Conservation (phyloP, 2,888 invertebrate species). For the Imbricaverruca yamaguchii region DNA sequence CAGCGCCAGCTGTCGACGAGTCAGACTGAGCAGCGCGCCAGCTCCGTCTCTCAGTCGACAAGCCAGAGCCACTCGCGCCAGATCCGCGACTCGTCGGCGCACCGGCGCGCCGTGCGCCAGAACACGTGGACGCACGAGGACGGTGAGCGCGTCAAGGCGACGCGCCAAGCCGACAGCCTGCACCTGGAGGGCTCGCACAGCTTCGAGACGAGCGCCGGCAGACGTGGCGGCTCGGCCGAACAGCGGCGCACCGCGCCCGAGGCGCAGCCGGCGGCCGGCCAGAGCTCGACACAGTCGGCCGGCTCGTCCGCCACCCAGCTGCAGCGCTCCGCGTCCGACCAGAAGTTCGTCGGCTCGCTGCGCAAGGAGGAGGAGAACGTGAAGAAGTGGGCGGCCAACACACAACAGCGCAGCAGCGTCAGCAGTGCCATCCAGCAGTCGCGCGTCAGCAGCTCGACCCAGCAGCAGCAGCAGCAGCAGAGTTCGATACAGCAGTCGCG, state of each 20-base stretch:
- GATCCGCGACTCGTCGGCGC: constrained; percentile 15
- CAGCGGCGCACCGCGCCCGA: not conserved
- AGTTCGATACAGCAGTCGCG: not conserved
- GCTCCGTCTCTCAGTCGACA: not conserved
- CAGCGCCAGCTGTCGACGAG: not conserved
- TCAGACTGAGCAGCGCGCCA: not conserved
- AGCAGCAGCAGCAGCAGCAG: constrained; percentile 1
- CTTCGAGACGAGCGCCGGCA: constrained; percentile 10
- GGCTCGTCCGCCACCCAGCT: not conserved
- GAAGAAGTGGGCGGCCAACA: constrained; percentile 19
- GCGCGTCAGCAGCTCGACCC: not conserved
- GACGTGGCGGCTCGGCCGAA: not conserved
- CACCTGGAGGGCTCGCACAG: constrained; percentile 7
- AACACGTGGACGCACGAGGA: constrained; percentile 66
- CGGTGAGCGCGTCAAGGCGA: constrained; percentile 44
- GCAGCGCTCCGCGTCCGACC: not conserved
- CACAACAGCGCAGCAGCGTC: not conserved
- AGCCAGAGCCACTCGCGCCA: not conserved
- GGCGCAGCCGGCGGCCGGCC: not conserved
- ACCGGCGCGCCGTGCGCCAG: constrained; percentile 46
- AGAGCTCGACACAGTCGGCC: not conserved
- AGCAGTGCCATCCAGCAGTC: not conserved
- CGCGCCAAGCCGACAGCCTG: not conserved
- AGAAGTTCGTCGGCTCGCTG: not conserved
- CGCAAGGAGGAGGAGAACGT: constrained; percentile 15